Evolutionary conservation across 30 jellyfish, hydroid and myxozoan species (phyloP).

Genomic region (Pelagia noctiluca): DNA sequence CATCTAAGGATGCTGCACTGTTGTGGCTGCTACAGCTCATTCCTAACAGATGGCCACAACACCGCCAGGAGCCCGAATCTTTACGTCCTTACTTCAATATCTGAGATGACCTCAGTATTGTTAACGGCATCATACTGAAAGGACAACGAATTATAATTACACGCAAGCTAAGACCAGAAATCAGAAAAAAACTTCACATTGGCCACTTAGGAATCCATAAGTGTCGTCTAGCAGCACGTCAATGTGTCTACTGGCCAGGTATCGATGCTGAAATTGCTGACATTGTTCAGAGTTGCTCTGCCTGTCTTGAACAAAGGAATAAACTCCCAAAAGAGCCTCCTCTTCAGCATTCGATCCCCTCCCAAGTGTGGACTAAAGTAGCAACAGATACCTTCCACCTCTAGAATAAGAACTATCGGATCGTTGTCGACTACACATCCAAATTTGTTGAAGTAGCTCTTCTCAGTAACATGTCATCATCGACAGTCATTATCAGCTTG

Average conservation of each 20-base stretch:
- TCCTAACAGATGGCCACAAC: slow-evolving; percentile 44
- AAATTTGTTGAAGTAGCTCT: slow-evolving; percentile 51
- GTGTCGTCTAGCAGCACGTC: slow-evolving; percentile 45
- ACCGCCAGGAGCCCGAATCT: slow-evolving; percentile 1
- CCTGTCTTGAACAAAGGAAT: slow-evolving; percentile 26
- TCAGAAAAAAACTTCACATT: slow-evolving; percentile 26
- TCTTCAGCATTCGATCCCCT: slow-evolving; percentile 24
- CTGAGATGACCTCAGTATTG: slow-evolving; percentile 33
- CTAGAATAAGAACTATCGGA: slow-evolving; percentile 32
- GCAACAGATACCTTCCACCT: slow-evolving; percentile 29
- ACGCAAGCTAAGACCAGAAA: slow-evolving; percentile 33
- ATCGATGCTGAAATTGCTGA: slow-evolving; percentile 41
- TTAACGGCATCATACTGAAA: slow-evolving; percentile 44
- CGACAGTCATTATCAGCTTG: slow-evolving; percentile 32
- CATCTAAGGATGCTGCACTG: slow-evolving; percentile 34
- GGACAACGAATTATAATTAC: slow-evolving; percentile 56
- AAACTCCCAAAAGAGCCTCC: slow-evolving; percentile 17
- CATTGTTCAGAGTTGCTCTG: slow-evolving; percentile 20
- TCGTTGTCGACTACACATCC: slow-evolving; percentile 45
- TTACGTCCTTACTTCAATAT: slow-evolving; percentile 42
- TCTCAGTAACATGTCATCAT: slow-evolving; percentile 13
- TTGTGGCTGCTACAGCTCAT: slow-evolving; percentile 32
- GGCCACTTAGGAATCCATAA: slow-evolving; percentile 58
- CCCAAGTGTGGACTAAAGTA: slow-evolving; percentile 54
- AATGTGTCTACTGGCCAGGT: slow-evolving; percentile 68